Conservation (phyloP, 2,888 invertebrate genomes). For the Hedya salicella region DNA sequence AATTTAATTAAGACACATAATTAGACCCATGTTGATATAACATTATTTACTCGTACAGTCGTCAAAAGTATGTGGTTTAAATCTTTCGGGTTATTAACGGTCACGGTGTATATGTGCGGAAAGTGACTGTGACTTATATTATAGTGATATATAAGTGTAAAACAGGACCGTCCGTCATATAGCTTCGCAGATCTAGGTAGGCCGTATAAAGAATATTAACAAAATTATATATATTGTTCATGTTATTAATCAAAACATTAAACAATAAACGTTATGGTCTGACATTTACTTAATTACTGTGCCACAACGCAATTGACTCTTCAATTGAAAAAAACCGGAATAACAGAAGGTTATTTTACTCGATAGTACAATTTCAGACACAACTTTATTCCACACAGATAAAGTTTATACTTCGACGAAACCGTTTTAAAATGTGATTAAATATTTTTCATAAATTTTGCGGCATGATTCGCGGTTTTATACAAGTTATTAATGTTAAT, state of each 20-base stretch:
- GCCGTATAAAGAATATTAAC: background rate
- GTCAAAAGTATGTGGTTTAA: no score
- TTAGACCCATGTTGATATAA: no score
- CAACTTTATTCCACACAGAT: background rate
- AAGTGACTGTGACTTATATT: no score
- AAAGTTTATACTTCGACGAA: background rate
- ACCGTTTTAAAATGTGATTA: background rate
- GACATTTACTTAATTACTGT: background rate
- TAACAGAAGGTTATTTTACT: no score
- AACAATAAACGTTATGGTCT: background rate
- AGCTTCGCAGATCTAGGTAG: no score
- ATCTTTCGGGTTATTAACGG: no score
- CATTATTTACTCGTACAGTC: no score
- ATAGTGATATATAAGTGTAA: no score
- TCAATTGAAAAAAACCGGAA: background rate
- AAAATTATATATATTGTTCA: background rate
- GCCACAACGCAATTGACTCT: background rate
- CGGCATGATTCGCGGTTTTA: background rate
- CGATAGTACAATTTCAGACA: no score
- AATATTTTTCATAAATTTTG: background rate
- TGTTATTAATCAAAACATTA: background rate
- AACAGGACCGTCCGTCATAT: no score
- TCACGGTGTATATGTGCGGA: no score
- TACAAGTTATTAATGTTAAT: constrained; percentile 10
- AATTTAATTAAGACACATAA: no score